Evolutionary conservation across 2,113 vertebrate species (phyloP), one percentile per base, ranked within the genome.

Genomic region (Argyrosomus japonicus): DNA sequence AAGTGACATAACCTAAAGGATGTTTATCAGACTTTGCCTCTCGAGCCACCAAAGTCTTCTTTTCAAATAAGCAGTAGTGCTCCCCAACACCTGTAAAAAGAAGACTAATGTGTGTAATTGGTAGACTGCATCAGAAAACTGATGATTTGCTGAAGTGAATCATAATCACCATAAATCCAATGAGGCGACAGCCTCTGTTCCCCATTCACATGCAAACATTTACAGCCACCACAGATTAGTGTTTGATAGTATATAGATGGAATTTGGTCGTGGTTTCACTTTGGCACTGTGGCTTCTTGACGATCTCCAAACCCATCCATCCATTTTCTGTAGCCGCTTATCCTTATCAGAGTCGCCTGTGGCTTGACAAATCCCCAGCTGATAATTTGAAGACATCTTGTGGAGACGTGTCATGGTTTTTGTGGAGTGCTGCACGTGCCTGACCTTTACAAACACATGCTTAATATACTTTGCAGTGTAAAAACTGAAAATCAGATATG

Each of bases 321-420:
- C 36, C 36, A 9, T 40, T 40, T 40, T 40, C 36, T 8, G 7
- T 40, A 40, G 36, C 36, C 1, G 36, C 36, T 40, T 40, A 8
- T 40, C 36, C 36, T 8, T 40, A 40, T 40, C 36, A 40, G 36
- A 36, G 36, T 40, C 8, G 7, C 36, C 36, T 40, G 36, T 40
- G 29, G 62, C 61, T 65, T 50, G 57, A 17, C 25, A 32, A 32
- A 73, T 6, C 18, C 25, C 21, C 68, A 60, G 43, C 3, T 17
- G 67, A 62, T 78, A 74, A 53, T 79, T 73, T 72, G 48, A 17
- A 36, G 45, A 18, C n/a, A 2, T 57, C 56, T 57, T 74, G 40
- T 43, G 21, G 25, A 74, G 63, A 74, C 68, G 47, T 43, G 50
- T 63, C 51, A 50, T 79, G 47, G 45, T 23, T 72, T 67, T 27